Evolutionary conservation across 2,888 invertebrate genomes (phyloP).

Genomic region (Altica lythri): DNA sequence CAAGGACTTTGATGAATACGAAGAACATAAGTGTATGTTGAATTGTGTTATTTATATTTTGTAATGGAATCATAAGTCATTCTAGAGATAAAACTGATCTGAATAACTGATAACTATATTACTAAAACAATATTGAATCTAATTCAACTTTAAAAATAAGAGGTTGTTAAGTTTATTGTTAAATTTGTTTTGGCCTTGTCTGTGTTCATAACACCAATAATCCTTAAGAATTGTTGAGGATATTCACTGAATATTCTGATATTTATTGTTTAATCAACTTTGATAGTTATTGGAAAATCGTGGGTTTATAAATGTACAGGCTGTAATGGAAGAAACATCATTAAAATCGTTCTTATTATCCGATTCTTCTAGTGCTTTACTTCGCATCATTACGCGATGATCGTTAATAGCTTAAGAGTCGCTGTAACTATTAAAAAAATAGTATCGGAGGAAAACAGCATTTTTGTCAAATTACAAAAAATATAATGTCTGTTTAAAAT

Average conservation of each 20-base stretch:
- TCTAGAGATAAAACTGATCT: slow-evolving; percentile 30
- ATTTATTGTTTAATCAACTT: slow-evolving; percentile 33
- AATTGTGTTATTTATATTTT: slow-evolving; percentile 35
- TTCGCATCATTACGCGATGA: slow-evolving; percentile 19
- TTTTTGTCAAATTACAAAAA: too few species aligned
- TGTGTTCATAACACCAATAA: slow-evolving; percentile 10
- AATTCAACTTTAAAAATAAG: too few species aligned
- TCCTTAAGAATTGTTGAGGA: slow-evolving; percentile 15
- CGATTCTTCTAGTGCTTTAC: slow-evolving; percentile 14
- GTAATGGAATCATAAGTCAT: slow-evolving; percentile 38
- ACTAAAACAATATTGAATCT: too few species aligned
- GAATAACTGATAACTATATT: slow-evolving; percentile 14
- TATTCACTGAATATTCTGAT: slow-evolving; percentile 31
- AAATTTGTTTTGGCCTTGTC: slow-evolving; percentile 16
- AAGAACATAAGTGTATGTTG: slow-evolving; percentile 26
- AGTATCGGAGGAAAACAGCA: too few species aligned
- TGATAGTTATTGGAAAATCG: slow-evolving; percentile 33
- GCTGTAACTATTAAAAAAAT: too few species aligned
- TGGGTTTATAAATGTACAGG: slow-evolving; percentile 24
- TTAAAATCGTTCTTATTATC: slow-evolving; percentile 22
- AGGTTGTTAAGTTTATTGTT: background rate
- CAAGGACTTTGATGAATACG: slow-evolving; percentile 32
- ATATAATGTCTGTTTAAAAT: too few species aligned
- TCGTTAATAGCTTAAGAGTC: slow-evolving; percentile 20
- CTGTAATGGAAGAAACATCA: slow-evolving; percentile 26